phyloP scores from a whole-genome alignment of 2,797 vertebrate species.

The Emydoidea blandingii region DNA sequence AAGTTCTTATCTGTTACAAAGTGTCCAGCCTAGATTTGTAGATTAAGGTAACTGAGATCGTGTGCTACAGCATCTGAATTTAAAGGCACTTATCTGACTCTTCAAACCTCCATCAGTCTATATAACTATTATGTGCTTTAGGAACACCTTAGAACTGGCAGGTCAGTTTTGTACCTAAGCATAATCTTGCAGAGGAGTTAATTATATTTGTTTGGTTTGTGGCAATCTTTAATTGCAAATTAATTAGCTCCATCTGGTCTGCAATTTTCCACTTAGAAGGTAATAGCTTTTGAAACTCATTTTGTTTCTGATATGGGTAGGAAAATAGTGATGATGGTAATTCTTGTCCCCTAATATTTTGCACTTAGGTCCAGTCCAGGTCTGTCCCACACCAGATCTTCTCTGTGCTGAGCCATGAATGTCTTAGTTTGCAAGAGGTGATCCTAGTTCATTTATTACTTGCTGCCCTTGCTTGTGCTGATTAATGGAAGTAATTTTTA shows the following conservation, averaged over 20 bases:
- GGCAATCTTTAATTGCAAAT: slow-evolving; percentile 79
- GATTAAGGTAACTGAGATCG: not conserved
- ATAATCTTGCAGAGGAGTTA: slow-evolving; percentile 67
- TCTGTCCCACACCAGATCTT: slow-evolving; percentile 36
- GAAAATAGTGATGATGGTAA: slow-evolving; percentile 48
- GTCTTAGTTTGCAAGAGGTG: slow-evolving; percentile 28
- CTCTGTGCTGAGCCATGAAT: slow-evolving; percentile 40
- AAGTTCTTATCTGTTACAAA: not conserved
- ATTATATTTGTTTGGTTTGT: slow-evolving; percentile 78
- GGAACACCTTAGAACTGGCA: slow-evolving; percentile 33
- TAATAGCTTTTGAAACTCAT: slow-evolving; percentile 77
- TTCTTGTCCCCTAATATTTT: slow-evolving; percentile 52
- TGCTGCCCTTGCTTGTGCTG: slow-evolving; percentile 52
- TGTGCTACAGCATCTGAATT: not conserved
- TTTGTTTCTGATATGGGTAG: slow-evolving; percentile 74
- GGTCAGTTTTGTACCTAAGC: slow-evolving; percentile 37
- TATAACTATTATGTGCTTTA: not conserved
- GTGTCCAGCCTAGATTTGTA: not conserved
- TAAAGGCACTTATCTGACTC: slow-evolving; percentile 8
- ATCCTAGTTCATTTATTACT: slow-evolving; percentile 70
- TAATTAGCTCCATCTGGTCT: slow-evolving; percentile 82
- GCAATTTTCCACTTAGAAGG: slow-evolving; percentile 80
- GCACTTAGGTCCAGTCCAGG: not conserved
- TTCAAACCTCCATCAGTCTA: not conserved
- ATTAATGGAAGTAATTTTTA: slow-evolving; percentile 76